Evolutionary conservation across 2,888 invertebrate genomes (phyloP).

Genomic region (Cataglyphis altisquamis): DNA sequence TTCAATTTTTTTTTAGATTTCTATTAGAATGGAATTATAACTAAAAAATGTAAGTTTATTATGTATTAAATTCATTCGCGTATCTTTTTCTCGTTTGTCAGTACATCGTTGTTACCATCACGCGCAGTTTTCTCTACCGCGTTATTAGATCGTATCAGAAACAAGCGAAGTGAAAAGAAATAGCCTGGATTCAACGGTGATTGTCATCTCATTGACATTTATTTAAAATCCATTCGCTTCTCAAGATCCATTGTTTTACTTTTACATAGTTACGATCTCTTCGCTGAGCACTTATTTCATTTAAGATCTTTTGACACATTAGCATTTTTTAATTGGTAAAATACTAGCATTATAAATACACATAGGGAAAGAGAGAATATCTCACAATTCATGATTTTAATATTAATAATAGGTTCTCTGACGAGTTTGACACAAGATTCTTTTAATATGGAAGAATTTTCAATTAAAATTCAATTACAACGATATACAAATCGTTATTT

Average conservation of each 20-base stretch:
- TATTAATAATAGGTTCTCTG: background rate
- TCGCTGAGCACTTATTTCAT: background rate
- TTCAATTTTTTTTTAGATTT: background rate
- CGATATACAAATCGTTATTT: background rate
- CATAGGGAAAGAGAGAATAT: background rate
- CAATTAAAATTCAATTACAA: background rate
- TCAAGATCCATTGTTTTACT: conserved; percentile 64
- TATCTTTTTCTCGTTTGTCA: background rate
- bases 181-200: conserved; percentile 67
- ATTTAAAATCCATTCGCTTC: conserved; percentile 65
- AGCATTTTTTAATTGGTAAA: background rate
- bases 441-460: background rate
- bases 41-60: background rate
- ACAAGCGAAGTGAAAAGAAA: conserved; percentile 59
- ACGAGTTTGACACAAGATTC: background rate
- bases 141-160: conserved; percentile 49
- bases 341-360: background rate
- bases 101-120: conserved; percentile 8
- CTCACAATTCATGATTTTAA: background rate
- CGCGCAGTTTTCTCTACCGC: conserved; percentile 29
- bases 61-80: conserved; percentile 3
- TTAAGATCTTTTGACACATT: conserved; percentile 15
- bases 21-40: conserved; percentile 8
- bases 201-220: conserved; percentile 61
- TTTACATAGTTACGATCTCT: conserved; percentile 46